Percentiles rank a stretch among this genome's conserved stretches.
phyloP scores from a whole-genome alignment of 2,797 vertebrate species.

The Cyprinodon diabolis region DNA sequence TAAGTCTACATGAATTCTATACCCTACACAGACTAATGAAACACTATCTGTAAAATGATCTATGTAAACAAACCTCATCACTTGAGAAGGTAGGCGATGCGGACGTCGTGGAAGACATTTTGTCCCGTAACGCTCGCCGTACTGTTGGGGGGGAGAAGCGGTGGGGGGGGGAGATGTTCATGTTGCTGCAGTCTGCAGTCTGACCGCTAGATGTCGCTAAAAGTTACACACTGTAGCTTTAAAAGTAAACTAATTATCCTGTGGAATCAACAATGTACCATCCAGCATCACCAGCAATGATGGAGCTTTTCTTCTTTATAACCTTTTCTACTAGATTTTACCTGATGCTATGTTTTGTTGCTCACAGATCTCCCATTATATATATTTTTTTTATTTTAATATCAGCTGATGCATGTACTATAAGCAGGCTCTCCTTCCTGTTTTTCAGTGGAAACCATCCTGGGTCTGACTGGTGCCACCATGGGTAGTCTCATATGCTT shows the following conservation, averaged over 20 bases:
- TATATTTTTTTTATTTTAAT: neutral
- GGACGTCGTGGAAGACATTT: too few relatives aligned
- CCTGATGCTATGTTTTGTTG: neutral
- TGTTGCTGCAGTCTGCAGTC: too few relatives aligned
- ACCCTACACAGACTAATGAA: too few relatives aligned
- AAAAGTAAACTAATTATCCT: neutral
- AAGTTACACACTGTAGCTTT: too few relatives aligned
- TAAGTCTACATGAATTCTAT: too few relatives aligned
- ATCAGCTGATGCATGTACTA: neutral
- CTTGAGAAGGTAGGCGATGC: too few relatives aligned
- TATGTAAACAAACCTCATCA: too few relatives aligned
- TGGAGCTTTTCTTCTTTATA: neutral
- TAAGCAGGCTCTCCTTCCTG: neutral
- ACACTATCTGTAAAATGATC: too few relatives aligned
- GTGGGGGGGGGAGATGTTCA: too few relatives aligned
- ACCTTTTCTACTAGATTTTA: neutral
- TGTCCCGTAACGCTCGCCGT: too few relatives aligned
- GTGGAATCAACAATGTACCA: neutral
- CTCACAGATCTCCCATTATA: neutral
- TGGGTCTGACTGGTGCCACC: conserved; percentile 95
- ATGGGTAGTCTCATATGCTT: conserved; percentile 99
- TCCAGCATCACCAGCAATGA: neutral
- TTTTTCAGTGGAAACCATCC: conserved; percentile 91
- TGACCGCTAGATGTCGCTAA: too few relatives aligned
- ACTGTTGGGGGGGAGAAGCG: too few relatives aligned